A percentile compares a stretch with the other conserved stretches of the same genome.
These are phyloP conservation scores for Eretmochelys imbricata DNA, from an alignment of 2,113 vertebrate genomes.

Conservation along the genomic window DNA sequence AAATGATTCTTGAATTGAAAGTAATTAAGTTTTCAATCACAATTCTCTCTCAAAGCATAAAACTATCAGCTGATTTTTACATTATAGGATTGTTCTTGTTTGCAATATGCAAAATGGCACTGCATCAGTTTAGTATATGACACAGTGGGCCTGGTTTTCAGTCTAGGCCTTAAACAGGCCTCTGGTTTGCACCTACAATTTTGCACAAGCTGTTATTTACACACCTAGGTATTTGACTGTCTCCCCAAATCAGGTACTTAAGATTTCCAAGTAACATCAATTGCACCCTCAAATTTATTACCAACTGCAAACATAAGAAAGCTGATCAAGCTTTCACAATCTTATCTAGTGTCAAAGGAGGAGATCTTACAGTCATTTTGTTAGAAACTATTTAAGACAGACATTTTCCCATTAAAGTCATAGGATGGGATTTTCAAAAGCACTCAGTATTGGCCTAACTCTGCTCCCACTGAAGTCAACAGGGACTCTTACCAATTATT, in stretches of 20 bases:
- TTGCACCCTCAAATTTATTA: too few relatives aligned
- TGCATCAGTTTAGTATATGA: not conserved
- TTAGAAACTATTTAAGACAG: not conserved
- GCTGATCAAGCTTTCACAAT: not conserved
- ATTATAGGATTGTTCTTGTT: not conserved
- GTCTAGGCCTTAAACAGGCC: not conserved
- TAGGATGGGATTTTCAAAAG: not conserved
- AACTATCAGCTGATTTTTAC: not conserved
- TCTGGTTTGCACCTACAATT: not conserved
- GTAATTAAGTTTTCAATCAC: not conserved
- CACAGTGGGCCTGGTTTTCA: not conserved
- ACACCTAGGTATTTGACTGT: not conserved
- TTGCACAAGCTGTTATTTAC: not conserved
- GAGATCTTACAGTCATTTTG: not conserved
- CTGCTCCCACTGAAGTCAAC: not conserved
- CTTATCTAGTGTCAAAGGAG: not conserved
- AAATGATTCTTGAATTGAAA: not conserved
- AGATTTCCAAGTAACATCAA: not conserved
- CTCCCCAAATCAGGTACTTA: not conserved
- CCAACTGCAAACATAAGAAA: not conserved
- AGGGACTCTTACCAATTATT: not conserved
- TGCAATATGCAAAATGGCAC: not conserved
- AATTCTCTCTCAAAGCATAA: not conserved
- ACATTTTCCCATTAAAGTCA: not conserved
- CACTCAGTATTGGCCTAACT: not conserved